phyloP scores from a whole-genome alignment of 2,113 vertebrate genomes.

The Strigops habroptila region DNA sequence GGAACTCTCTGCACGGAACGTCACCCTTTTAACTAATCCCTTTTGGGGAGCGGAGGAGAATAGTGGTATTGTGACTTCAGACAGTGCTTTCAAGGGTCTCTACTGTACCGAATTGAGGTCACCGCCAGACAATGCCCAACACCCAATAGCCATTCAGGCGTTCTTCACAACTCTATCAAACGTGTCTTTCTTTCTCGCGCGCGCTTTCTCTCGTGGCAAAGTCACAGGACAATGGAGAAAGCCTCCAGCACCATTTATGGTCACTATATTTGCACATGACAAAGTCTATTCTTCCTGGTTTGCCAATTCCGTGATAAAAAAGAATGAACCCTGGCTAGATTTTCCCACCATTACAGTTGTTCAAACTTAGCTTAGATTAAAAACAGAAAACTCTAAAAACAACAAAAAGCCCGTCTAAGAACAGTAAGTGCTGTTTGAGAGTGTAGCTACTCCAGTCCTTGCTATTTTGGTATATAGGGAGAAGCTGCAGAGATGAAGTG shows the following conservation, averaged over 20 bases:
- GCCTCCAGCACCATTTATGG: slow-evolving; percentile 81
- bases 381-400: slow-evolving; percentile 49
- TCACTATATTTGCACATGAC: slow-evolving; percentile 84
- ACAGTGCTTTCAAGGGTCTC: slow-evolving; percentile 94
- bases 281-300: slow-evolving; percentile 80
- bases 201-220: slow-evolving; percentile 89
- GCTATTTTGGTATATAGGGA: slow-evolving; percentile 52
- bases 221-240: slow-evolving; percentile 87
- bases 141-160: slow-evolving; percentile 94
- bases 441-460: slow-evolving; percentile 46
- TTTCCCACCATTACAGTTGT: slow-evolving; percentile 80
- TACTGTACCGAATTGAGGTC: slow-evolving; percentile 99
- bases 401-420: slow-evolving; percentile 41
- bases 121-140: slow-evolving; percentile 92
- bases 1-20: slow-evolving; percentile 93
- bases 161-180: slow-evolving; percentile 98
- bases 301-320: slow-evolving; percentile 63
- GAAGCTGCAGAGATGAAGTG: slow-evolving; percentile 48
- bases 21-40: slow-evolving; percentile 95
- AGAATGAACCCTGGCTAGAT: slow-evolving; percentile 70
- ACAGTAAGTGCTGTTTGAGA: slow-evolving; percentile 46
- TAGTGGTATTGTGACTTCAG: slow-evolving; percentile 92
- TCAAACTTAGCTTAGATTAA: slow-evolving; percentile 67
- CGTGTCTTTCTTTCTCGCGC: slow-evolving; percentile 86
- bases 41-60: slow-evolving; percentile 92